These are phyloP conservation scores for Biston stratarius DNA, from an alignment of 2,888 invertebrate species.

Conservation along the genomic window DNA sequence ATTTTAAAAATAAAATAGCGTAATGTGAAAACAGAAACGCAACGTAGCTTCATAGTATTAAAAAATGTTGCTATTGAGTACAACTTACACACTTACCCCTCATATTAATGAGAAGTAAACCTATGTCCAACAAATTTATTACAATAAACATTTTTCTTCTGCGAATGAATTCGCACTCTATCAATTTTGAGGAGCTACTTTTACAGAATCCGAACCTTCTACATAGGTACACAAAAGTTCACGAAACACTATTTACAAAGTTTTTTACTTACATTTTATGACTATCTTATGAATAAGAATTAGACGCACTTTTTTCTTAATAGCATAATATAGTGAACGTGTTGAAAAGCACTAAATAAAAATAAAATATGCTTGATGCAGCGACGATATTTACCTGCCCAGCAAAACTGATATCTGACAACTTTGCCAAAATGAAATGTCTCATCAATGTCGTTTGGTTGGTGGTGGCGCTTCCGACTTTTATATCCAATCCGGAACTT, in stretches of 20 bases:
- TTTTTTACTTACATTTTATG: constrained; percentile 67
- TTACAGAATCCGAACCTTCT: constrained; percentile 82
- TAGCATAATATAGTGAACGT: constrained; percentile 65
- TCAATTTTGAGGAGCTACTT: constrained; percentile 81
- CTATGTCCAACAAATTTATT: constrained; percentile 49
- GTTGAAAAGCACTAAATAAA: constrained; percentile 73
- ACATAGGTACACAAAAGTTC: constrained; percentile 71
- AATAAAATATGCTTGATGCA: constrained; percentile 73
- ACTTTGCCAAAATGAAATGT: constrained; percentile 76
- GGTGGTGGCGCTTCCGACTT: constrained; percentile 77
- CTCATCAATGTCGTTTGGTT: constrained; percentile 61
- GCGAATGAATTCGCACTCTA: constrained; percentile 75
- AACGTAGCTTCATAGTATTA: constrained; percentile 48
- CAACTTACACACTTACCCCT: neutral
- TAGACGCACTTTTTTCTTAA: constrained; percentile 58
- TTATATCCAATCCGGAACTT: constrained; percentile 66
- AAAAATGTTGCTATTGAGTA: constrained; percentile 34
- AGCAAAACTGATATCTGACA: constrained; percentile 84
- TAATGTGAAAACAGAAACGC: constrained; percentile 63
- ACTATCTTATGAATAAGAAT: constrained; percentile 56
- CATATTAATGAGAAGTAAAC: constrained; percentile 37
- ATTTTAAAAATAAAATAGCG: constrained; percentile 78
- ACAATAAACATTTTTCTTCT: constrained; percentile 68
- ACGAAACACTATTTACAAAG: constrained; percentile 68
- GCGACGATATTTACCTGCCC: constrained; percentile 82